Base-by-base conservation (phyloP, 2,113 vertebrate genomes). In the Cairina moschata region DNA sequence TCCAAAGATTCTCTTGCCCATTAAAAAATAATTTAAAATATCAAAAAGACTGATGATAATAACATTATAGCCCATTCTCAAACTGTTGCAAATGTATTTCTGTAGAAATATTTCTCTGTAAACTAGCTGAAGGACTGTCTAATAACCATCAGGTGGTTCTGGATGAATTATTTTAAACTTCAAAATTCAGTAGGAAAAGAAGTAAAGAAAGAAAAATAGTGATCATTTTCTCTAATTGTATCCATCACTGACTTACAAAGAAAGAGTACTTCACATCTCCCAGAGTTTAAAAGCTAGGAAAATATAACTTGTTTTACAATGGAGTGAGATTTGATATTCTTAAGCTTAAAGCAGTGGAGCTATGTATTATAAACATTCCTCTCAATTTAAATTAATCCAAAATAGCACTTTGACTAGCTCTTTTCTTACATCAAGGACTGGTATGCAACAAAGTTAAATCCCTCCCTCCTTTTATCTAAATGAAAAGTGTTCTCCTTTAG, bases 401-500 rank as follows among this genome's bases (percentile, higher is more conserved):
- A 80, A 38, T 11, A 40, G 5, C 3, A 14, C 28, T 60, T 54
- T 46, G 25, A 74, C 0, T 0, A 63, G 10, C 11, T 34, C 8
- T 62, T 72, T 42, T 54, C 40, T 63, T 76, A 58, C 9, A 65
- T 8, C 17, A 72, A 79, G 12, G 8, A 42, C 31, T 1, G 0
- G 7, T 20, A 20, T 32, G 21, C 11, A 73, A 26, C 17, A 36
- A 50, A 48, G 13, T 44, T 68, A 7, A 55, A 3, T 44, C 86
- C 17, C 83, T 73, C 23, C 6, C 5, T 88, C 26, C 8, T 67
- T 72, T 76, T 11, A 32, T 2, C n/a, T 29, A 32, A 76, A 71
- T 3, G 38, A 63, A 65, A 85, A 9, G 11, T 29, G 56, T 46
- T 23, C 58, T 48, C 16, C 6, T 79, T 86, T 36, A 44, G 26